phyloP scores from a whole-genome alignment of 2,797 vertebrate genomes.

The Garrulus glandarius region DNA sequence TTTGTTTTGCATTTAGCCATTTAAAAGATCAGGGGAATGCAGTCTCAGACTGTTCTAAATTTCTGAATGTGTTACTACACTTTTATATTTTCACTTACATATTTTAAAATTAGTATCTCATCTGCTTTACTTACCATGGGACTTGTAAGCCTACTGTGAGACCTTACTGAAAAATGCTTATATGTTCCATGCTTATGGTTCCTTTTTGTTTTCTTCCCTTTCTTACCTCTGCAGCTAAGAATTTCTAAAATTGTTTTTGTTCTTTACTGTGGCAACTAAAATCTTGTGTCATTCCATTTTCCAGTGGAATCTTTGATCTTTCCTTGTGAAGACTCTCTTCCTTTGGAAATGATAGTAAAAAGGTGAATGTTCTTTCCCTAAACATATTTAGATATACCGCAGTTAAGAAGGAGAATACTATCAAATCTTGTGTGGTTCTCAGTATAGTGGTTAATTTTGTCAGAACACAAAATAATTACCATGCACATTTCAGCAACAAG shows the following conservation, averaged over 20 bases:
- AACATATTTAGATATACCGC: fast-evolving
- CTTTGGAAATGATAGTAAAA: not conserved
- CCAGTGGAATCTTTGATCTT: not conserved
- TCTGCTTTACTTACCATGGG: not conserved
- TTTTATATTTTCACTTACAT: not conserved
- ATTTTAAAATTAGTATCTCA: not conserved
- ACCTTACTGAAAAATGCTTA: not conserved
- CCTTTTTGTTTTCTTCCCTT: not conserved
- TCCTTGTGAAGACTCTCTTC: not conserved
- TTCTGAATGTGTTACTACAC: not conserved
- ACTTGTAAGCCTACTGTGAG: not conserved
- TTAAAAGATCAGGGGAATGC: not conserved
- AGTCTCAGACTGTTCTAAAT: not conserved
- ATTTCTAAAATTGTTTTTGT: not conserved
- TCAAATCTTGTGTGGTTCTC: not conserved
- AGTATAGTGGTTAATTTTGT: not conserved
- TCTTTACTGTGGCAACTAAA: not conserved
- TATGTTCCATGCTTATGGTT: not conserved
- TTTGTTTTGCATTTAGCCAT: not conserved
- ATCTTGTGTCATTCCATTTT: not conserved
- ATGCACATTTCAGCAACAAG: fast-evolving
- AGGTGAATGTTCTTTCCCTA: not conserved
- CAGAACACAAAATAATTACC: not conserved
- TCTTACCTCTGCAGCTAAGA: not conserved
- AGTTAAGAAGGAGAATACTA: not conserved